A percentile compares a stretch with the other conserved stretches of the same genome.
phyloP scores from a whole-genome alignment of 2,113 vertebrate species.

The Nematolebias whitei region DNA sequence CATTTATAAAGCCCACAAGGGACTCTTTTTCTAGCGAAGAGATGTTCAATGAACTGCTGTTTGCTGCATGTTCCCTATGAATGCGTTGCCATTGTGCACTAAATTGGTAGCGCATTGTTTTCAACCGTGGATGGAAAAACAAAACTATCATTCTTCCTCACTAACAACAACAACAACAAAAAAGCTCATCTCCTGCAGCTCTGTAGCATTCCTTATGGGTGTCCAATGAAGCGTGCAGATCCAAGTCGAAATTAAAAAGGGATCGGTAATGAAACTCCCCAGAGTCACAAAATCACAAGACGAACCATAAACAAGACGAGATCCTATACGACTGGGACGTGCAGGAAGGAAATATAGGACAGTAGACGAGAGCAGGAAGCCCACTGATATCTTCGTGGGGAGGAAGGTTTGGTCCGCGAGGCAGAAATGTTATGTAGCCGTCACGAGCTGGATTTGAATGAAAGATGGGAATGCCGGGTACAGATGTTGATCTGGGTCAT shows the following conservation, averaged over 20 bases:
- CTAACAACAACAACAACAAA: slow-evolving; percentile 9
- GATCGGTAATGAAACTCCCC: slow-evolving; percentile 66
- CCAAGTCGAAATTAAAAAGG: slow-evolving; percentile 63
- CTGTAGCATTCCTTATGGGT: slow-evolving; percentile 47
- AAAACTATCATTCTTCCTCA: slow-evolving; percentile 40
- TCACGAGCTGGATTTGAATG: slow-evolving; percentile 39
- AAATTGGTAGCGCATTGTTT: slow-evolving; percentile 61
- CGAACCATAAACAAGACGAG: slow-evolving; percentile 65
- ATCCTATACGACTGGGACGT: slow-evolving; percentile 34
- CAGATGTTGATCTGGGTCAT: slow-evolving; percentile 28
- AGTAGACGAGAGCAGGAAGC: slow-evolving; percentile 34
- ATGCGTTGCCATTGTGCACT: slow-evolving; percentile 40
- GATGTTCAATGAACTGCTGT: slow-evolving; percentile 54
- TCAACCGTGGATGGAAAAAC: slow-evolving; percentile 26
- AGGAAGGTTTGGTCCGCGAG: slow-evolving; percentile 32
- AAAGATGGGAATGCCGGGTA: slow-evolving; percentile 22
- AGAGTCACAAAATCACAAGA: slow-evolving; percentile 57
- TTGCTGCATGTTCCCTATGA: slow-evolving; percentile 28
- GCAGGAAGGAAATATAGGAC: slow-evolving; percentile 48
- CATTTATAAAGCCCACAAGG: slow-evolving; percentile 61
- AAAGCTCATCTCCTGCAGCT: slow-evolving; percentile 40
- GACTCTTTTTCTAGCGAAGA: slow-evolving; percentile 49
- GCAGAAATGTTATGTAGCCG: slow-evolving; percentile 40
- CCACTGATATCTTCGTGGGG: not conserved
- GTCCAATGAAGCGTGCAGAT: slow-evolving; percentile 66